phyloP scores from a whole-genome alignment of 2,888 invertebrate species.

The Rhabditoides inermis region DNA sequence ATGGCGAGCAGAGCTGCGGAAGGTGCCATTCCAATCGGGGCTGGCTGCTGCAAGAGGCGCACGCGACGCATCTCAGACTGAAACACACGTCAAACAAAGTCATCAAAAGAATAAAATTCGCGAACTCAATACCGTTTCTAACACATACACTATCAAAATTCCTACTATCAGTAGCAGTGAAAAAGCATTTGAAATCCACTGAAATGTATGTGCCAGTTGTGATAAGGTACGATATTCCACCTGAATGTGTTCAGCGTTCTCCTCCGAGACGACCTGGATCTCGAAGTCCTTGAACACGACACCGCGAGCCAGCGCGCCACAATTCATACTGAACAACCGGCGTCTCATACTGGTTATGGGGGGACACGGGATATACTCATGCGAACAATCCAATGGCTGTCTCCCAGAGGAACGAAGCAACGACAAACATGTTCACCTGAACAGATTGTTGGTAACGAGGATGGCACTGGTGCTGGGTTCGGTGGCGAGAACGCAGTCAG shows the following conservation, averaged over 20 bases:
- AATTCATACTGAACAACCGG: conserved; percentile 38
- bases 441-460: conserved; percentile 47
- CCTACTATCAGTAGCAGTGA: neutral
- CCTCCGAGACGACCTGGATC: conserved; percentile 48
- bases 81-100: neutral
- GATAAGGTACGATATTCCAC: too few relatives aligned
- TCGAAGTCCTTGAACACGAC: conserved; percentile 49
- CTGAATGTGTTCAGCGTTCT: conserved; percentile 47
- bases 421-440: too few relatives aligned
- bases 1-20: conserved; percentile 47
- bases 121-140: neutral
- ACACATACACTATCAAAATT: neutral
- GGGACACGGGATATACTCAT: too few relatives aligned
- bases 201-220: conserved; percentile 30
- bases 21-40: conserved; percentile 29
- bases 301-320: conserved; percentile 44
- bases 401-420: too few relatives aligned
- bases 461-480: conserved; percentile 49
- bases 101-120: neutral
- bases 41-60: conserved; percentile 43
- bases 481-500: conserved; percentile 45
- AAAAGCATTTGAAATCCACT: conserved; percentile 2
- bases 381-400: too few relatives aligned
- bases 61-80: conserved; percentile 42
- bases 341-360: too few relatives aligned